Evolutionary conservation across 2,113 vertebrate species (phyloP).

Genomic region (Hylia prasina): DNA sequence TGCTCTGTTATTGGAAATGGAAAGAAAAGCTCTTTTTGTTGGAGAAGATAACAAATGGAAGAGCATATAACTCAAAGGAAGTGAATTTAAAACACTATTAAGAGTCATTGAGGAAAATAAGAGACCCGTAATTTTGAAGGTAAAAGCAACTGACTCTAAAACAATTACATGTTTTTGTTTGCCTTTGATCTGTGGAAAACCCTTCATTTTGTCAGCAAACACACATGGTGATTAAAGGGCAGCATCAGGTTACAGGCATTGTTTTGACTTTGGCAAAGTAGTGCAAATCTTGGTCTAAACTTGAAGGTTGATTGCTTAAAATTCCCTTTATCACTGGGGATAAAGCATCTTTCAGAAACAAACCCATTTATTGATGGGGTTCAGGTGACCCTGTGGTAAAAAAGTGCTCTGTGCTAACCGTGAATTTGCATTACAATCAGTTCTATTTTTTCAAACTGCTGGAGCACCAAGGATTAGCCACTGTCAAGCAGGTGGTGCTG

Average conservation of each 20-base stretch:
- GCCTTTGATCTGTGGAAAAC: slow-evolving; percentile 1
- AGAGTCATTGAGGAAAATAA: neutral
- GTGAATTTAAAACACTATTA: neutral
- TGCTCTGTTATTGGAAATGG: neutral
- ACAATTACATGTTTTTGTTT: neutral
- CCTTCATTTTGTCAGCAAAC: neutral
- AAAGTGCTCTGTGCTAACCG: neutral
- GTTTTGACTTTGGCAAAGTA: neutral
- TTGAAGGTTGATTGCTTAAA: neutral
- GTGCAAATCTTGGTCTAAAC: neutral
- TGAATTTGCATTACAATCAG: neutral
- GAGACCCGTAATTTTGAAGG: neutral
- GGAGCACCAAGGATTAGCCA: neutral
- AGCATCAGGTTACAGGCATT: neutral
- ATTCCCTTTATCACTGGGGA: neutral
- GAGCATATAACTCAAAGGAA: neutral
- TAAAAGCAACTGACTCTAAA: neutral
- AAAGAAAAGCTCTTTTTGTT: neutral
- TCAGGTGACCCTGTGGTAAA: neutral
- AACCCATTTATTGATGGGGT: neutral
- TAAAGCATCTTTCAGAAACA: neutral
- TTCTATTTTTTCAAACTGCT: neutral
- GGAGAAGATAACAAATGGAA: neutral
- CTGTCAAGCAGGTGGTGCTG: neutral
- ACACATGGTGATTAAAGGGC: neutral